phyloP scores from a whole-genome alignment of 1,140 invertebrate genomes.

The Cotesia glomerata region DNA sequence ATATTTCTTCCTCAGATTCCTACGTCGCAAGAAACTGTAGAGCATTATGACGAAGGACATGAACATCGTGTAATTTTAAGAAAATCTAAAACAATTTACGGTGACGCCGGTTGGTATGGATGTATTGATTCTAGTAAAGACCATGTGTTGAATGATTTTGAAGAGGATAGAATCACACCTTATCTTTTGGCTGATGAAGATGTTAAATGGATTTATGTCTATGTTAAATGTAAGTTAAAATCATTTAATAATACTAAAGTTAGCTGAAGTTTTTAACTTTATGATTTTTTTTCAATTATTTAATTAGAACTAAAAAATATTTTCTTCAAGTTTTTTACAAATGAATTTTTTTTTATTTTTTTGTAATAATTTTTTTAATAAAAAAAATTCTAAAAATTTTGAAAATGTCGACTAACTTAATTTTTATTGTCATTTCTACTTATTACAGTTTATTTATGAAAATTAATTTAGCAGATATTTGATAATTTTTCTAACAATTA shows the following conservation, averaged over 20 bases:
- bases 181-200: constrained; percentile 48
- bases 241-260: no score
- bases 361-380: no score
- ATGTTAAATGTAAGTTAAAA: constrained; percentile 69
- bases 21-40: constrained; percentile 29
- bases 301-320: constrained; percentile 7
- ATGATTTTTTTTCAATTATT: constrained; percentile 23
- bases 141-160: neutral
- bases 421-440: no score
- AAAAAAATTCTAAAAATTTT: no score
- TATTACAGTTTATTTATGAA: no score
- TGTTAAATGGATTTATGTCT: constrained; percentile 68
- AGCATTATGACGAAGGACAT: neutral
- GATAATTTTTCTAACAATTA: no score
- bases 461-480: no score
- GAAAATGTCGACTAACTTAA: no score
- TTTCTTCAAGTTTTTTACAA: neutral
- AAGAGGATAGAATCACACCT: constrained; percentile 47
- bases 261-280: no score
- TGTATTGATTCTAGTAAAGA: constrained; percentile 55
- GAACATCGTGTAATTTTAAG: constrained; percentile 31
- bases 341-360: no score
- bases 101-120: constrained; percentile 69
- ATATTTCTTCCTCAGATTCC: constrained; percentile 2
- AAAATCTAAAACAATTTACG: constrained; percentile 37